Evolutionary conservation across 1,140 invertebrate species (phyloP), one percentile per base, ranked within the genome.

Genomic region (Pissodes strobi): DNA sequence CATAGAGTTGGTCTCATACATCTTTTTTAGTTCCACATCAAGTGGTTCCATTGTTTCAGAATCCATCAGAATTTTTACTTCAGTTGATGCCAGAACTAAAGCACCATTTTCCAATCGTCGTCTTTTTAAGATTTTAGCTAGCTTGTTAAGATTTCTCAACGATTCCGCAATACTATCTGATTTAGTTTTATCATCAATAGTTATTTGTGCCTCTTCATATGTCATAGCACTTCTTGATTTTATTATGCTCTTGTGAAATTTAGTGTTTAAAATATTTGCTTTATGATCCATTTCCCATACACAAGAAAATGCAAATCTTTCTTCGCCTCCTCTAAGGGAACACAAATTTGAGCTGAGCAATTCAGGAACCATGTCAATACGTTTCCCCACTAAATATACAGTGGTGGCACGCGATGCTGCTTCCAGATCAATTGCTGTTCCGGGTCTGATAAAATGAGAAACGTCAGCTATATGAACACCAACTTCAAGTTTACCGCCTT

Each of bases 381-480:
- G 85, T 67, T 89, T 90, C 68, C 94, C 93, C 3, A 94, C 91
- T 10, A 96, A 79, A 79, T 97, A 97, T 1, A 97, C 94, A 2
- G 94, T 95, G 0, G 93, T 97, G 17, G 91, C 90, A 68, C 94
- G 79, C 2, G 84, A 83, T 0, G 92, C 90, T 5, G 93, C 94
- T 82, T 96, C 94, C 63, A 87, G 83, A 72, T 98, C 95, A 22
- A 98, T 74, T 0, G 94, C 92, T 21, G 90, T 96, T 45, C 88
- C 87, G 0, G 94, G 93, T 46, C 91, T 79, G 43, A 98, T 92
- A 74, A 97, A 98, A 82, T 98, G 90, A 1, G 92, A 93, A 0
- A 98, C 95, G 82, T 98, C 95, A 2, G 93, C 93, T 67, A 98
- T 98, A 75, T 98, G 95, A 0, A 98, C 95, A 6, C 95, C 95